phyloP scores from a whole-genome alignment of 2,888 invertebrate species.

The Caenorhabditis becei region DNA sequence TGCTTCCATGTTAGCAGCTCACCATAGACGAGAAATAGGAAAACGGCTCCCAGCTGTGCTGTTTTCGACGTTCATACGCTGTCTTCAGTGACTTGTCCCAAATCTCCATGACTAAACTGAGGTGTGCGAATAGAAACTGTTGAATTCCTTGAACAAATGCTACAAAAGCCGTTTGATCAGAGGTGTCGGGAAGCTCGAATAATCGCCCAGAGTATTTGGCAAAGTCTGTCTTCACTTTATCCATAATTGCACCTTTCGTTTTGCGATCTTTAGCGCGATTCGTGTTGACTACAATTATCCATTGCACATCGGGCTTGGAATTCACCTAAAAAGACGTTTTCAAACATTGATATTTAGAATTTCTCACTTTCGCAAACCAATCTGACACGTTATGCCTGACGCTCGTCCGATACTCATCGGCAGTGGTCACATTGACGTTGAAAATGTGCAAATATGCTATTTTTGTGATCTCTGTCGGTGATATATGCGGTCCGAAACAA shows the following conservation, averaged over 20 bases:
- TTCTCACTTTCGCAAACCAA: conserved; percentile 76
- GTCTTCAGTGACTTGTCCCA: conserved; percentile 66
- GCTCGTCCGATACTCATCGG: conserved; percentile 77
- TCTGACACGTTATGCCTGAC: conserved; percentile 78
- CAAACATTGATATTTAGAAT: neutral
- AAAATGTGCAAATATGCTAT: conserved; percentile 77
- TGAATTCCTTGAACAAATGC: conserved; percentile 63
- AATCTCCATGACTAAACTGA: conserved; percentile 65
- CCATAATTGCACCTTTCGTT: conserved; percentile 71
- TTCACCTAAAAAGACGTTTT: conserved; percentile 43
- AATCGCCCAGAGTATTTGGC: conserved; percentile 50
- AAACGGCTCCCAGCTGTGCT: conserved; percentile 46
- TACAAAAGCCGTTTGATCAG: conserved; percentile 68
- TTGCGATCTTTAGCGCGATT: conserved; percentile 77
- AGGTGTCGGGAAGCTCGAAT: conserved; percentile 69
- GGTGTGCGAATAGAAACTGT: conserved; percentile 59
- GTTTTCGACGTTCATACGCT: conserved; percentile 42
- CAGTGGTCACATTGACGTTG: conserved; percentile 73
- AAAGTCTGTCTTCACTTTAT: conserved; percentile 71
- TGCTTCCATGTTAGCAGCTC: neutral
- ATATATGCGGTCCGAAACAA: conserved; percentile 65
- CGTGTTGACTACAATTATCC: conserved; percentile 79
- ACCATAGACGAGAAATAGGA: conserved; percentile 55
- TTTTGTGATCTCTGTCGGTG: conserved; percentile 57
- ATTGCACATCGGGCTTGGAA: conserved; percentile 72